phyloP scores from a whole-genome alignment of 2,888 invertebrate species.

The Stenolophus ochropezus region DNA sequence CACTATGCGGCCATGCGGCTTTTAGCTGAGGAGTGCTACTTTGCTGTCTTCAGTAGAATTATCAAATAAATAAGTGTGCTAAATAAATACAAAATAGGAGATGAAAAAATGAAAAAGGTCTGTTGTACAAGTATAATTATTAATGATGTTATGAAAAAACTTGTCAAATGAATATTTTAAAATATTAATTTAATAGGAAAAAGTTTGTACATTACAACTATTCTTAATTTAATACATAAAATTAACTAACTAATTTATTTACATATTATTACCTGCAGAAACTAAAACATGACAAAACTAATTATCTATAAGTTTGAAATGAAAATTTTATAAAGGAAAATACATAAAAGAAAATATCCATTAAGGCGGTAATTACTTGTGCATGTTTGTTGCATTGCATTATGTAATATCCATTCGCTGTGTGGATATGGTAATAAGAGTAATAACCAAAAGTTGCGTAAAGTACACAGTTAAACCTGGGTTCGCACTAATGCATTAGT shows the following conservation, averaged over 20 bases:
- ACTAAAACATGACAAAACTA: background rate
- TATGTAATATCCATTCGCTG: background rate
- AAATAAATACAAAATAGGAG: too few species aligned
- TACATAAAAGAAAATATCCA: background rate
- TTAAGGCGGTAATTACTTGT: background rate
- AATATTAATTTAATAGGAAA: background rate
- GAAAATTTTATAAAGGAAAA: background rate
- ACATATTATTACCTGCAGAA: background rate
- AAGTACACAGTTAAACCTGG: background rate
- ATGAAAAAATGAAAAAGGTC: too few species aligned
- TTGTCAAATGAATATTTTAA: background rate
- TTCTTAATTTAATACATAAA: background rate
- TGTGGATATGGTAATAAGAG: background rate
- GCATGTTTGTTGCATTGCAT: conserved; percentile 12
- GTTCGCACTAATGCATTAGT: background rate
- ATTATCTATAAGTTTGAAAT: background rate
- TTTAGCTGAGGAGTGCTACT: too few species aligned
- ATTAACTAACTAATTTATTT: background rate
- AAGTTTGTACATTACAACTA: conserved; percentile 1
- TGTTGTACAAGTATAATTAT: background rate
- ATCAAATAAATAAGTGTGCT: too few species aligned
- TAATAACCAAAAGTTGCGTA: background rate
- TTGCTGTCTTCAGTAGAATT: too few species aligned
- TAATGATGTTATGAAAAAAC: background rate
- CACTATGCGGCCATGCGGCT: too few species aligned